phyloP scores from a whole-genome alignment of 2,797 vertebrate genomes.

The Epinephelus coioides region DNA sequence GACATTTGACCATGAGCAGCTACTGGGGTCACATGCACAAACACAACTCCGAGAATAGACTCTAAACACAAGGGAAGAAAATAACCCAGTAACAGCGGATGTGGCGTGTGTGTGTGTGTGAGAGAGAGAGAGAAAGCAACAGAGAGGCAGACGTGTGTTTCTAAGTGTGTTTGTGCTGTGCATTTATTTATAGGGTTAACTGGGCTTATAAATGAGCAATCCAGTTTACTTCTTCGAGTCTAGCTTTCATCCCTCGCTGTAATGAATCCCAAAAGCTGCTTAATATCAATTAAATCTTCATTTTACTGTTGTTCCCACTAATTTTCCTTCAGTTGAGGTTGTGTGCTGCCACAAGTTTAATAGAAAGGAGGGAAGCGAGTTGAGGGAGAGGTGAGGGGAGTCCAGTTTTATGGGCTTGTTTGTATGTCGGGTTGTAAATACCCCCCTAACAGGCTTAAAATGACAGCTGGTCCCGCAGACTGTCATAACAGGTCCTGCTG shows the following conservation, averaged over 20 bases:
- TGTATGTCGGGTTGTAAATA: slow-evolving; percentile 72
- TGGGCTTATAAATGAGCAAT: slow-evolving; percentile 41
- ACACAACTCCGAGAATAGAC: slow-evolving; percentile 80
- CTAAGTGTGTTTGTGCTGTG: slow-evolving; percentile 3
- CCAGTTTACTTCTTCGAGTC: background rate
- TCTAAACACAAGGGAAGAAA: slow-evolving; percentile 81
- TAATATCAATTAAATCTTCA: slow-evolving; percentile 51
- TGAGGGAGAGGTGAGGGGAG: slow-evolving; percentile 62
- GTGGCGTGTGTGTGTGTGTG: slow-evolving; percentile 29
- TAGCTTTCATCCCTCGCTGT: slow-evolving; percentile 45
- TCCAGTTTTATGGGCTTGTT: slow-evolving; percentile 74
- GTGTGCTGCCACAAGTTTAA: slow-evolving; percentile 43
- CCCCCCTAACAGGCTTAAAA: slow-evolving; percentile 61
- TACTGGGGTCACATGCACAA: slow-evolving; percentile 77
- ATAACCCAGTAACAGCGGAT: slow-evolving; percentile 73
- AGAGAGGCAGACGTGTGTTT: slow-evolving; percentile 7
- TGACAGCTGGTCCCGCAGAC: slow-evolving; percentile 52
- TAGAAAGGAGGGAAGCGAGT: slow-evolving; percentile 34
- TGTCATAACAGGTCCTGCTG: slow-evolving; percentile 15
- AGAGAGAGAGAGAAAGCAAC: background rate
- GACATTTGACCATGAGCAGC: slow-evolving; percentile 67
- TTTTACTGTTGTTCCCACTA: slow-evolving; percentile 51
- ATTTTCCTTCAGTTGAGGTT: slow-evolving; percentile 53
- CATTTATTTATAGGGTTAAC: slow-evolving; percentile 38
- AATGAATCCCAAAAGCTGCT: slow-evolving; percentile 52